Base-by-base conservation (phyloP, 2,113 vertebrate genomes). In the Apeltes quadracus region DNA sequence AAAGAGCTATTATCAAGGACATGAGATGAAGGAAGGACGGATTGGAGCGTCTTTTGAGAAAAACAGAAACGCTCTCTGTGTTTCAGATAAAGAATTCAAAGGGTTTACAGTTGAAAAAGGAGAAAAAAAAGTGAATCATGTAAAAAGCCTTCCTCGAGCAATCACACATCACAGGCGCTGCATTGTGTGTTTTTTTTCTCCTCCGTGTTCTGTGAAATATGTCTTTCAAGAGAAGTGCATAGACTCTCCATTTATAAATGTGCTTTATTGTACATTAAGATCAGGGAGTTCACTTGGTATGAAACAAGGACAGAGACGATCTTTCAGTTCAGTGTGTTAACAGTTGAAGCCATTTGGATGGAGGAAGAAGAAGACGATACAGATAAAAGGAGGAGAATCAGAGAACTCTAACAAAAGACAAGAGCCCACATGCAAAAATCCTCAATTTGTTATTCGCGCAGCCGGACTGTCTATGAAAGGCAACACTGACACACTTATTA, bases 101-200 rank as follows among this genome's bases (percentile, higher is more conserved):
- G 25, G 16, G 20, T 34, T 25, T 27, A 36, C 68, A 55, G 58
- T 43, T 43, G 59, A 67, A 77, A 71, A 75, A 72, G n/a, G n/a
- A n/a, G n/a, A n/a, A 72, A 71, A 82, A 75, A 68, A 65, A n/a
- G 86, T 87, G 85, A 89, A 90, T 78, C 88, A 83, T 90, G 87
- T 67, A 53, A 82, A 87, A 79, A 53, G 61, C 2, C 70, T 69
- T 84, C 73, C 68, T 75, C 14, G 0, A 44, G 75, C 72, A 62
- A 72, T 79, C 53, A 54, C 59, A 67, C 46, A 68, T 74, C 75
- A 92, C 83, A 90, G 80, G 74, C 5, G 62, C 29, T 44, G 67
- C 78, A 70, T 91, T 92, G 88, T 92, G 79, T 39, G 51, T 68
- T 34, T 68, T 87, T 83, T 84, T 85, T 69, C 82, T 67, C 39